Evolutionary conservation across 2,113 vertebrate genomes (phyloP), one percentile per base, ranked within the genome.

Genomic region (Odontophorus gujanensis): DNA sequence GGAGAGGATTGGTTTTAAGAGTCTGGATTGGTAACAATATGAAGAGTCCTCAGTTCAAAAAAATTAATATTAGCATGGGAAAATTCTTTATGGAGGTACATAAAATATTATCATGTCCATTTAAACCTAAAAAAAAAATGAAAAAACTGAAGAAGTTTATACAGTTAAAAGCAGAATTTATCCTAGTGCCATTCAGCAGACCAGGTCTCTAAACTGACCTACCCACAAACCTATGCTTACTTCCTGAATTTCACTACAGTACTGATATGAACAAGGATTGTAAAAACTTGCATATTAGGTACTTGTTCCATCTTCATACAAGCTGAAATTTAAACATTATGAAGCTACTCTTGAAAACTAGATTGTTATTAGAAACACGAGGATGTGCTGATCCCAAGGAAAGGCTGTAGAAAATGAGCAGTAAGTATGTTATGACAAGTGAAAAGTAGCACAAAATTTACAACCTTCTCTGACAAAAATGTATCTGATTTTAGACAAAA

Each of bases 371-470:
- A 86, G 28, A 58, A 78, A 72, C 42, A 61, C 82, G 88, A 85
- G 65, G 81, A 75, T 53, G 85, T 61, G 47, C 40, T 79, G 53
- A 59, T 82, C n/a, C 53, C 11, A 43, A n/a, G 34, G 45, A 94
- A 85, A 72, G 11, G 14, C 30, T 85, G 26, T 63, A 45, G 87
- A 85, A 96, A 94, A 63, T 48, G 78, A 93, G 81, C 15, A 86
- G 34, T 53, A 91, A 92, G 90, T 94, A n/a, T 91, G 47, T 91
- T 85, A 72, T 69, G 68, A 89, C 57, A 95, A 75, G 48, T 72
- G 62, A 85, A 93, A 95, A 94, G 71, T 81, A 71, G 18, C 15
- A 91, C 28, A 95, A 87, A 73, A 48, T 20, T 95, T 87, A 77
- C 57, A 87, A 94, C 92, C 68, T 91, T 87, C 59, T 74, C 55